These are phyloP conservation scores for Melanostoma mellinum DNA, from an alignment of 2,888 invertebrate genomes.

Conservation along the genomic window DNA sequence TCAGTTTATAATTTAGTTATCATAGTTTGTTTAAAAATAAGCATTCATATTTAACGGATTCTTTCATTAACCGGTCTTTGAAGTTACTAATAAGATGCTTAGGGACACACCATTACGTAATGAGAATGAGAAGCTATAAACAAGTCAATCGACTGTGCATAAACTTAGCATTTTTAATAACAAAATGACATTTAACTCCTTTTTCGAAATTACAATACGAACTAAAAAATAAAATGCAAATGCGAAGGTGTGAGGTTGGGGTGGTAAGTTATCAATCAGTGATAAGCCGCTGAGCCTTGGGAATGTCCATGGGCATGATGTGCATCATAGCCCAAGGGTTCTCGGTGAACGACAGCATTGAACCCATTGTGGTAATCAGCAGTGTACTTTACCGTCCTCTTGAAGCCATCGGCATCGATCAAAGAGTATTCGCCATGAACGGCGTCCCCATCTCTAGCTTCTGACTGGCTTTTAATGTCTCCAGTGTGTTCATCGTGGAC, in stretches of 20 bases:
- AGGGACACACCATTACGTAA: not conserved
- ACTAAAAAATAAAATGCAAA: slow-evolving; percentile 10
- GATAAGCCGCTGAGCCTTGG: slow-evolving; percentile 48
- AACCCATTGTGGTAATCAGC: slow-evolving; percentile 83
- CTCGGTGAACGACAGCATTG: slow-evolving; percentile 83
- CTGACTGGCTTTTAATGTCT: slow-evolving; percentile 83
- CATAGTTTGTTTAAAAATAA: not conserved
- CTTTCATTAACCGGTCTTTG: not conserved
- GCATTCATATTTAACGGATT: not conserved
- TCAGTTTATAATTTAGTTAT: slow-evolving; percentile 1
- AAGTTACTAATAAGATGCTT: not conserved
- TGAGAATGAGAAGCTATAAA: not conserved
- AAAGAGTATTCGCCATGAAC: slow-evolving; percentile 83
- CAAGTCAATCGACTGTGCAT: slow-evolving; percentile 12
- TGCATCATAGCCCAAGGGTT: slow-evolving; percentile 76
- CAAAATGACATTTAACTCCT: not conserved
- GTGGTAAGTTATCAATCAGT: slow-evolving; percentile 25
- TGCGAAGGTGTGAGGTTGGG: slow-evolving; percentile 11
- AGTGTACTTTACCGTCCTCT: slow-evolving; percentile 83
- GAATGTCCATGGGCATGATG: slow-evolving; percentile 44
- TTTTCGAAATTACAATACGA: slow-evolving; percentile 4
- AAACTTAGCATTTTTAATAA: not conserved
- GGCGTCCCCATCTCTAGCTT: slow-evolving; percentile 82
- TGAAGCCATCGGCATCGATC: slow-evolving; percentile 83
- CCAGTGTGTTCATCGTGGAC: slow-evolving; percentile 82